These are phyloP conservation scores for Lasioglossum lativentre DNA, from an alignment of 2,888 invertebrate species.

Conservation along the genomic window DNA sequence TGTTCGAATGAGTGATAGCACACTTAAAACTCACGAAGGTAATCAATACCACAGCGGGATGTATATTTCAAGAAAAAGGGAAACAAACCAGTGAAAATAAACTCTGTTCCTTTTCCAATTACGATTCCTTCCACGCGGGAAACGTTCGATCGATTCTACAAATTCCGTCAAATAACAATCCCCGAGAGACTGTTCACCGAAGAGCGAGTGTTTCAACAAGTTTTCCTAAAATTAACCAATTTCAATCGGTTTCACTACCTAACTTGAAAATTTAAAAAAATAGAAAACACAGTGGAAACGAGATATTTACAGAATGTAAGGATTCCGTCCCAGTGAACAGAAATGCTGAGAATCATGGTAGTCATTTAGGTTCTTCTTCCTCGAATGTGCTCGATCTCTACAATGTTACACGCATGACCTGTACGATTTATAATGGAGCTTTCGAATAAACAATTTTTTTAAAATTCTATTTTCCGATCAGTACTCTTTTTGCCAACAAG, in stretches of 20 bases:
- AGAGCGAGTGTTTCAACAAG: neutral
- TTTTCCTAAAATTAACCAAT: neutral
- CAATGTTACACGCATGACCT: too few species aligned
- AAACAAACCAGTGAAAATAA: neutral
- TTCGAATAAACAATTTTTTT: too few species aligned
- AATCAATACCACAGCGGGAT: neutral
- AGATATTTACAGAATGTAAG: too few species aligned
- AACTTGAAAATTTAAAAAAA: neutral
- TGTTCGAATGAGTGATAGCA: neutral
- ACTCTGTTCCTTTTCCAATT: neutral
- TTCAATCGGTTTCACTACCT: neutral
- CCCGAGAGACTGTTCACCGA: neutral
- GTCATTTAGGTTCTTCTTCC: too few species aligned
- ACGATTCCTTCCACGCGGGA: neutral
- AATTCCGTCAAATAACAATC: constrained; percentile 8
- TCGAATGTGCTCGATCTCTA: too few species aligned
- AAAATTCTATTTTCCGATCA: too few species aligned
- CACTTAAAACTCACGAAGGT: neutral
- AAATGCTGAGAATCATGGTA: too few species aligned
- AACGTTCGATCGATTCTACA: neutral
- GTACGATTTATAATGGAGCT: too few species aligned
- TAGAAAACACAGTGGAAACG: too few species aligned
- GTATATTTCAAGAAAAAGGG: neutral
- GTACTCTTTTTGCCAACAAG: too few species aligned
- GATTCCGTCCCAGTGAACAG: too few species aligned